Base-by-base conservation (phyloP, 1,140 invertebrate species). In the Cotesia chilonis region DNA sequence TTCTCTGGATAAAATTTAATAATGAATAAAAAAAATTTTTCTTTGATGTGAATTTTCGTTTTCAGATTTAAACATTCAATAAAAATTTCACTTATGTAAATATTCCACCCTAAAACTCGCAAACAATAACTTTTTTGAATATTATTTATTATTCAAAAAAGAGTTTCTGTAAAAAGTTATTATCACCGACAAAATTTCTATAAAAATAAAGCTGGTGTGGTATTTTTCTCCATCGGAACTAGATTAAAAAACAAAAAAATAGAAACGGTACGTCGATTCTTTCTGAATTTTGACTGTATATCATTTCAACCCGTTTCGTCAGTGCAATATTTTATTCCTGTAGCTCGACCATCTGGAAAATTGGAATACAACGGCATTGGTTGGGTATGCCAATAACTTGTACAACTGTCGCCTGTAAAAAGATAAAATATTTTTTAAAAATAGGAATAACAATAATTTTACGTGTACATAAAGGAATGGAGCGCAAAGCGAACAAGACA, bases 301-400 rank as follows among this genome's bases (percentile, higher is more conserved):
- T 72, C 70, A 72, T 72, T 60, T 72, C 64, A 72, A 68, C 65
- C 64, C 71, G 71, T 71, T 71, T 70, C 71, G 68, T 73, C 74
- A 75, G 17, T 63, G 67, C 69, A 59, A 73, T 76, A 76, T 73
- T 76, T 76, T 67, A 76, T 76, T 51, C 59, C 14, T 36, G 41
- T 55, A 14, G 69, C 52, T 64, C 75, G 61, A 41, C 69, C 70
- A 76, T 73, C 75, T 76, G 75, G 69, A 76, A 76, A 76, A 76
- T 76, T 76, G 75, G 72, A 73, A 76, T 73, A 74, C 71, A 76
- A 71, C 70, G 71, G 52, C 52, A 66, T 60, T 36, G 63, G 71
- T 57, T 35, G 14, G 54, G 69, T 73, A 61, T 68, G 37, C 72
- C 75, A 71, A 76, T 76, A 74, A 76, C 65, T 76, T 73, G 41